Evolutionary conservation across 37 sponge, comb jelly and placozoan genomes (phyloP).

Genomic region (Lycopodina hypogea): DNA sequence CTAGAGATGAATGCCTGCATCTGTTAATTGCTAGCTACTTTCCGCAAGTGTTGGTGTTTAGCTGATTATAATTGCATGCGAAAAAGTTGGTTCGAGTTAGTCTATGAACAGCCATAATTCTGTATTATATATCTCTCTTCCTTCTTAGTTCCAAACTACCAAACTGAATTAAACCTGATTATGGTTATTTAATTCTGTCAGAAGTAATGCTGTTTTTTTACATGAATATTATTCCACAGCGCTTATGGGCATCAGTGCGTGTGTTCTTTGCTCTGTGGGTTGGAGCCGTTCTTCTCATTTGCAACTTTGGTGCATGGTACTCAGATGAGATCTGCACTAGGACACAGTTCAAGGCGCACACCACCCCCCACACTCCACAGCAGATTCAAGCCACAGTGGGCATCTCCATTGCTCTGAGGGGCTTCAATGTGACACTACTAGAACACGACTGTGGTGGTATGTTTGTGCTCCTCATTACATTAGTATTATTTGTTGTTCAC

Average conservation of each 20-base stretch:
- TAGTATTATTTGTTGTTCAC: not conserved
- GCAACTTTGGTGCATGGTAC: slow-evolving; percentile 56
- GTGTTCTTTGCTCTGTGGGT: slow-evolving; percentile 51
- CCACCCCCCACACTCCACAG: not conserved
- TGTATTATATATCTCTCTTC: no score
- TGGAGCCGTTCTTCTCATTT: slow-evolving; percentile 39
- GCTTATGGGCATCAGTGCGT: slow-evolving; percentile 52
- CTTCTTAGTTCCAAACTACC: no score
- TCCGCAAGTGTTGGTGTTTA: no score
- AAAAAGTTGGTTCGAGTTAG: no score
- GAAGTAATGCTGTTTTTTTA: no score
- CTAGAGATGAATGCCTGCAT: no score
- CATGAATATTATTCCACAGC: not conserved
- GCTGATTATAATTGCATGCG: no score
- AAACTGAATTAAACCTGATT: no score
- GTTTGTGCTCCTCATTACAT: not conserved
- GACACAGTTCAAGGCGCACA: slow-evolving; percentile 59
- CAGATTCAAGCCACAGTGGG: slow-evolving; percentile 49
- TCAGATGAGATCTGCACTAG: slow-evolving; percentile 31
- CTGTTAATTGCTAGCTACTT: no score
- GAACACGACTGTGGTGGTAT: slow-evolving; percentile 17
- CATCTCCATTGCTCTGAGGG: slow-evolving; percentile 47
- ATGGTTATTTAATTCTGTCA: no score
- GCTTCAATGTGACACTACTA: slow-evolving; percentile 63
- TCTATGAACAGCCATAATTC: no score